Conservation (phyloP, 2,113 vertebrate genomes). For the Callocephalon fimbriatum region DNA sequence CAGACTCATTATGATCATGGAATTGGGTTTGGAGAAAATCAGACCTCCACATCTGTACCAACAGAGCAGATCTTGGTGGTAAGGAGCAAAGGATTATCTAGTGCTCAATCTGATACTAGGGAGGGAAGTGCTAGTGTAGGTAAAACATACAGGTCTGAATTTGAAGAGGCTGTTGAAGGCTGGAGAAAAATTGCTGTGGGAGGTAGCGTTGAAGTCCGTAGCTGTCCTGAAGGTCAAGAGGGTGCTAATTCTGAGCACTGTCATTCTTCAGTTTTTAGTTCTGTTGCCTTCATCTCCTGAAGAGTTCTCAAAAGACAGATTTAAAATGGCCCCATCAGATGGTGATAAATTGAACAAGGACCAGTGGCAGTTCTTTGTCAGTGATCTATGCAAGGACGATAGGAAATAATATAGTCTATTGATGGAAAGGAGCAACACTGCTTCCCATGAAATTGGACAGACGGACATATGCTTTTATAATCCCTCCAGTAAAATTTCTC, state of each 20-base stretch:
- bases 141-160: not conserved
- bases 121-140: not conserved
- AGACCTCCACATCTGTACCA: not conserved
- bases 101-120: not conserved
- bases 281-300: conserved; percentile 15
- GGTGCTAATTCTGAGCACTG: not conserved
- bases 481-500: not conserved
- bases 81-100: not conserved
- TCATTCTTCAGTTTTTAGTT: conserved; percentile 23
- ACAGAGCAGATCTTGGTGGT: not conserved
- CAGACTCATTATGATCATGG: not conserved
- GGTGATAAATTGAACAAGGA: conserved; percentile 13
- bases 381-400: not conserved
- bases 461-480: not conserved
- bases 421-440: not conserved
- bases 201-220: not conserved
- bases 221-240: not conserved
- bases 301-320: conserved; percentile 17
- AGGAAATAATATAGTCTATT: not conserved
- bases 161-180: not conserved
- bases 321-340: not conserved
- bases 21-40: not conserved
- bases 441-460: not conserved
- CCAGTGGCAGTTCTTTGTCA: not conserved
- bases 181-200: not conserved